Percentiles rank a stretch among this genome's conserved stretches.
Conservation (phyloP, 2,888 invertebrate genomes). For the Iphiclides podalirius region DNA sequence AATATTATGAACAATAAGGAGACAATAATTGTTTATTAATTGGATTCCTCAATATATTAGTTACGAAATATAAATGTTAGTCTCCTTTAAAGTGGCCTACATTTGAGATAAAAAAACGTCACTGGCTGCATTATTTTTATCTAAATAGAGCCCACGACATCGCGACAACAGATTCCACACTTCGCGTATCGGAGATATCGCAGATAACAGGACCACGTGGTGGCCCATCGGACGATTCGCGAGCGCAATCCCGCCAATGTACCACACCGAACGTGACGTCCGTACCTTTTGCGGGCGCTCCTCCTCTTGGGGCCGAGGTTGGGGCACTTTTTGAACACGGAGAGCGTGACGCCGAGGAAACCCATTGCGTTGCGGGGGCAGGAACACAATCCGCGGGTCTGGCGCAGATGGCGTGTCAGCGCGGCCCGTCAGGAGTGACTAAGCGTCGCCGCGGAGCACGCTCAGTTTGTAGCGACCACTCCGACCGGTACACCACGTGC, state of each 20-base stretch:
- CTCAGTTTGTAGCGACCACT: neutral
- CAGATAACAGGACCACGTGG: constrained; percentile 31
- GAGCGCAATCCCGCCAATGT: no score
- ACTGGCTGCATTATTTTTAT: neutral
- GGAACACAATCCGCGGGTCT: no score
- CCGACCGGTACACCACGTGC: neutral
- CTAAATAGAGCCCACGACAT: neutral
- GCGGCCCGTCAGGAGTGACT: constrained; percentile 32
- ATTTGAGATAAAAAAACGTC: constrained; percentile 3
- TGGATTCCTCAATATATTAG: no score
- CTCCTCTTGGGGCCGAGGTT: constrained; percentile 54
- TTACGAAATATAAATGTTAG: no score
- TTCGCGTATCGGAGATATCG: constrained; percentile 2
- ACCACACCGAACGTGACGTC: no score
- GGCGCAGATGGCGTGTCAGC: constrained; percentile 29
- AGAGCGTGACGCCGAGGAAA: constrained; percentile 59
- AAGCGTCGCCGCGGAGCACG: constrained; percentile 26
- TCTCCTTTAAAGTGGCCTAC: constrained; percentile 12
- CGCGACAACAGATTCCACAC: neutral
- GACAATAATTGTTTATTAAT: no score
- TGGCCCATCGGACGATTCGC: constrained; percentile 15
- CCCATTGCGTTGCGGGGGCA: constrained; percentile 44
- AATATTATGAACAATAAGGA: no score
- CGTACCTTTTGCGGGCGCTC: constrained; percentile 48
- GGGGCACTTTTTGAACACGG: constrained; percentile 69